These are phyloP conservation scores for Odontocerum albicorne DNA, from an alignment of 2,888 invertebrate genomes.

Conservation along the genomic window DNA sequence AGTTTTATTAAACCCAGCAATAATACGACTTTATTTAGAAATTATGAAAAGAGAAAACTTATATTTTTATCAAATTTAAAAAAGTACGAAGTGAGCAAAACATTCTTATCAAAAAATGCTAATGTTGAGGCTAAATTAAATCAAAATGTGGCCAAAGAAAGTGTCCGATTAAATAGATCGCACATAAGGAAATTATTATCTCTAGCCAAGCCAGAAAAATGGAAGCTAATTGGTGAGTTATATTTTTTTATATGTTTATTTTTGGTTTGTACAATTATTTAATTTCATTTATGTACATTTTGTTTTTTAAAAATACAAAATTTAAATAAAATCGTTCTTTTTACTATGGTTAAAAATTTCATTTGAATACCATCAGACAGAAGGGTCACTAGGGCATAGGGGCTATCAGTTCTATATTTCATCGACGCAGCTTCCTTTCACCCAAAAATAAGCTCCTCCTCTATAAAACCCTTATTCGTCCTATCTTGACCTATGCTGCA, in stretches of 20 bases:
- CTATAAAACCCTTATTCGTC: no score
- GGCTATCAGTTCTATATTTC: no score
- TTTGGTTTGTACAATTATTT: neutral
- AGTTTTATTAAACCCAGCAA: conserved; percentile 10
- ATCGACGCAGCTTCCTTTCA: no score
- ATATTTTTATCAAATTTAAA: conserved; percentile 10
- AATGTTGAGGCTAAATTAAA: conserved; percentile 1
- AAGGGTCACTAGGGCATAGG: no score
- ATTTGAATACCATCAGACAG: neutral
- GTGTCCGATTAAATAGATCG: conserved; percentile 55
- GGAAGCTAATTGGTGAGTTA: conserved; percentile 58
- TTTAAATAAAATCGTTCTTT: no score
- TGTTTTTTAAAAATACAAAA: no score
- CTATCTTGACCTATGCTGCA: no score
- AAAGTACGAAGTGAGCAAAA: conserved; percentile 14
- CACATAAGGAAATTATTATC: conserved; percentile 59
- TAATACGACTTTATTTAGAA: conserved; percentile 6
- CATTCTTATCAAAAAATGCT: neutral
- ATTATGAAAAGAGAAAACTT: conserved; percentile 21
- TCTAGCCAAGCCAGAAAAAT: conserved; percentile 65
- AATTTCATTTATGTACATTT: no score
- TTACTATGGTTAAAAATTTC: neutral
- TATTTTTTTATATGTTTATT: conserved; percentile 3
- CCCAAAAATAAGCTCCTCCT: no score
- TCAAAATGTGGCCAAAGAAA: conserved; percentile 42